These are phyloP conservation scores for Serranus cabrilla DNA, from an alignment of 2,797 vertebrate species.

Conservation along the genomic window DNA sequence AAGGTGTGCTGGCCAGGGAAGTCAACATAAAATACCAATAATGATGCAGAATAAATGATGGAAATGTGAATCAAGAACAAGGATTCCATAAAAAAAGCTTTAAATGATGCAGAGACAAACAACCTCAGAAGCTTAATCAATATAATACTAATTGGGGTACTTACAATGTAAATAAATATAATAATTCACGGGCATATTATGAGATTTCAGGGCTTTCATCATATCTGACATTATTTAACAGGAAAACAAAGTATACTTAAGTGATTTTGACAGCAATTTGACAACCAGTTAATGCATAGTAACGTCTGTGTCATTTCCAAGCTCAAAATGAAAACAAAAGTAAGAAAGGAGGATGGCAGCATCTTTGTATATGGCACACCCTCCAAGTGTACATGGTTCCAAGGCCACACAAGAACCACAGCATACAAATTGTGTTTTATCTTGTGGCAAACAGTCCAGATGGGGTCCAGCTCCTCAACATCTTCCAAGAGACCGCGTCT, in stretches of 20 bases:
- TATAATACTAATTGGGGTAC: background rate
- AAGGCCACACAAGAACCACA: background rate
- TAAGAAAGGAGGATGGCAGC: background rate
- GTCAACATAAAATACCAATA: background rate
- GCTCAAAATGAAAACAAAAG: too few species aligned
- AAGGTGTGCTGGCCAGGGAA: background rate
- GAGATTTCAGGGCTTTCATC: background rate
- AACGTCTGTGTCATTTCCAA: constrained; percentile 10
- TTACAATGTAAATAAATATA: background rate
- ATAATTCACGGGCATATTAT: background rate
- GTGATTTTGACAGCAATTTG: constrained; percentile 6
- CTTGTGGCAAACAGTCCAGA: constrained; percentile 1
- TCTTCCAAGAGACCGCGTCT: background rate
- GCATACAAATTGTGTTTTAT: constrained; percentile 9
- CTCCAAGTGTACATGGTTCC: background rate
- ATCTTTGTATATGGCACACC: constrained; percentile 8
- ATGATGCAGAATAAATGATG: too few species aligned
- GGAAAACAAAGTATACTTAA: background rate
- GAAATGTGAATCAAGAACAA: background rate
- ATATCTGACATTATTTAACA: background rate
- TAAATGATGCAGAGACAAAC: background rate
- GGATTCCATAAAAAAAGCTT: background rate
- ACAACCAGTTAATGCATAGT: background rate
- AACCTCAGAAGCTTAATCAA: background rate
- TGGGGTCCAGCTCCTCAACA: background rate